Conservation (phyloP, 2,113 vertebrate genomes). For the Corythaixoides concolor region DNA sequence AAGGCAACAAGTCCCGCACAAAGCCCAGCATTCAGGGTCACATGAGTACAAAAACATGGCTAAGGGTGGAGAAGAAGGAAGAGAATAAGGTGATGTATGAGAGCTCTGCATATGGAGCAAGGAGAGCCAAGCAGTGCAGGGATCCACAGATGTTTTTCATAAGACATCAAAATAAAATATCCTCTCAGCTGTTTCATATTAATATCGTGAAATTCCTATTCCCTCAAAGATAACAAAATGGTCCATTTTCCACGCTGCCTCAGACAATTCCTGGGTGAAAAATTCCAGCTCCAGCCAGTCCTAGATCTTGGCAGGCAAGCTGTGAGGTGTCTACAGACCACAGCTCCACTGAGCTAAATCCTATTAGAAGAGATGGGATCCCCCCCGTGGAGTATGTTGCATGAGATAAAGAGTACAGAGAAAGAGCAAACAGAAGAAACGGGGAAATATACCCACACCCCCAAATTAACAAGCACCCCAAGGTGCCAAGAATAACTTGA, state of each 20-base stretch:
- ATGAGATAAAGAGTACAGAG: background rate
- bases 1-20: background rate
- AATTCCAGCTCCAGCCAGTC: background rate
- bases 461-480: background rate
- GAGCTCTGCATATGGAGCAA: background rate
- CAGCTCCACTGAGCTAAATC: background rate
- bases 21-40: background rate
- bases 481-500: background rate
- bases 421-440: background rate
- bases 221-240: background rate
- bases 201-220: background rate
- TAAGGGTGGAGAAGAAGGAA: background rate
- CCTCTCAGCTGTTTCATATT: conserved; percentile 19
- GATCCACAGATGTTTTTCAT: background rate
- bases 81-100: background rate
- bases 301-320: background rate
- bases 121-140: background rate
- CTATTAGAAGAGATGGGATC: background rate
- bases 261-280: conserved; percentile 9
- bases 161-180: conserved; percentile 22
- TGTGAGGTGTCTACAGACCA: background rate
- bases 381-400: fast-evolving
- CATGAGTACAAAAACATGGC: background rate
- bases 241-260: background rate
- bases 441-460: background rate